A percentile compares a stretch with the other conserved stretches of the same genome.
Evolutionary conservation across 1,140 invertebrate species (phyloP).

Genomic region (Drosophila sturtevanti): DNA sequence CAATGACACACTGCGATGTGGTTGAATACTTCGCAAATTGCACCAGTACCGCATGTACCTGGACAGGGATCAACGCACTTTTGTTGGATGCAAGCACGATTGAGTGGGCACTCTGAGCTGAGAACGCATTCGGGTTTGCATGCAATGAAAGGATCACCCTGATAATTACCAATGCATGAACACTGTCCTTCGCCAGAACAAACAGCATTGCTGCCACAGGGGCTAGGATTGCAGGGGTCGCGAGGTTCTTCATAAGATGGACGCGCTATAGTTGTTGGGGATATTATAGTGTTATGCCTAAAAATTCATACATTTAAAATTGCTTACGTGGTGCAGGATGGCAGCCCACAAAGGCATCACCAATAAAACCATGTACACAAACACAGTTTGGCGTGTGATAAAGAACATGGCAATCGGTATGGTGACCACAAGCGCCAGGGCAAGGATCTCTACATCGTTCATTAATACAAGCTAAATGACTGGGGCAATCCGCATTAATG

Average conservation of each 20-base stretch:
- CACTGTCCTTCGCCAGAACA: slow-evolving; percentile 89
- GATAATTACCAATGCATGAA: slow-evolving; percentile 86
- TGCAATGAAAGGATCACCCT: slow-evolving; percentile 86
- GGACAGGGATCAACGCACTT: slow-evolving; percentile 90
- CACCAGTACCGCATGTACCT: slow-evolving; percentile 88
- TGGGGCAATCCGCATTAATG: slow-evolving; percentile 89
- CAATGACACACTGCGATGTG: slow-evolving; percentile 90
- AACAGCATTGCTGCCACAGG: slow-evolving; percentile 86
- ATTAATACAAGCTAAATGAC: slow-evolving; percentile 87
- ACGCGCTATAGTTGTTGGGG: slow-evolving; percentile 64
- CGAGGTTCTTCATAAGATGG: slow-evolving; percentile 76
- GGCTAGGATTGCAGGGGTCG: slow-evolving; percentile 84
- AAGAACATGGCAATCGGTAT: slow-evolving; percentile 91
- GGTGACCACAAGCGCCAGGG: slow-evolving; percentile 89
- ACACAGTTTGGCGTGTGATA: slow-evolving; percentile 92
- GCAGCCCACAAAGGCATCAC: slow-evolving; percentile 91
- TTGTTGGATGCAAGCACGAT: slow-evolving; percentile 88
- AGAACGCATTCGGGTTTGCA: slow-evolving; percentile 93
- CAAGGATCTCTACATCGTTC: slow-evolving; percentile 90
- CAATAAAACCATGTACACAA: slow-evolving; percentile 88
- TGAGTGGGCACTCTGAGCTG: slow-evolving; percentile 90
- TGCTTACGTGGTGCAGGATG: slow-evolving; percentile 81
- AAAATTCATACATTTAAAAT: not conserved
- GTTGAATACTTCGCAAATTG: slow-evolving; percentile 90
- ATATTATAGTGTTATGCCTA: slow-evolving; percentile 1